Evolutionary conservation across 2,888 invertebrate genomes (phyloP), one percentile per base, ranked within the genome.

Genomic region (Nomada fucata): DNA sequence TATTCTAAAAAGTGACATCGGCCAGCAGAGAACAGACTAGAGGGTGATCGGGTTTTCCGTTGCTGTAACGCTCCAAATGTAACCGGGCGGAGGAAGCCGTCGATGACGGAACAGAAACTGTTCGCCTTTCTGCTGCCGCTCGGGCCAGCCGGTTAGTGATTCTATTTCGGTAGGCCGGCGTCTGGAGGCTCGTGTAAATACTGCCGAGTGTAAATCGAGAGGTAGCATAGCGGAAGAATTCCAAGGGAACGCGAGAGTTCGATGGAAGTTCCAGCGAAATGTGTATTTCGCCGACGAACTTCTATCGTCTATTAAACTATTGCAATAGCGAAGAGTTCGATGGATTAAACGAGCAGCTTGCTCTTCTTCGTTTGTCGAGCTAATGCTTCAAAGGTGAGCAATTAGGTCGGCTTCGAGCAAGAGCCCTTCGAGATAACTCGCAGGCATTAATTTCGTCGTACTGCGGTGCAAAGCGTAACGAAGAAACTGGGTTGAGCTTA

Each of bases 91-190:
- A 82, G 84, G 82, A 88, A 87, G 79, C 77, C 61, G 69, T 74
- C 76, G 80, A 84, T 85, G 85, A 89, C 84, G 86, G 86, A 85
- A 86, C 81, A 59, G 79, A 84, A 75, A 61, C 86, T 64, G 78
- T 18, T 18, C 47, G 71, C 67, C 81, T 83, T 85, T 76, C 86
- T 73, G 77, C 88, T 72, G 78, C 79, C 79, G 72, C 79, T 64
- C 67, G 59, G 61, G 71, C 60, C 55, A 59, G 60, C 63, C 59
- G 36, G 36, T 50, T 64, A 44, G 68, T 52, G 36, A 57, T 63
- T 78, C 83, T 83, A 86, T 87, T 87, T 86, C 81, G 61, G 77
- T 81, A 55, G 42, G 18, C 29, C 9, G 44, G 64, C 63, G 80
- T 76, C 76, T 82, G 80, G 74, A 73, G 68, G 10, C 47, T n/a